Evolutionary conservation across 1,140 invertebrate species (phyloP).

Genomic region (Heliconius congener): DNA sequence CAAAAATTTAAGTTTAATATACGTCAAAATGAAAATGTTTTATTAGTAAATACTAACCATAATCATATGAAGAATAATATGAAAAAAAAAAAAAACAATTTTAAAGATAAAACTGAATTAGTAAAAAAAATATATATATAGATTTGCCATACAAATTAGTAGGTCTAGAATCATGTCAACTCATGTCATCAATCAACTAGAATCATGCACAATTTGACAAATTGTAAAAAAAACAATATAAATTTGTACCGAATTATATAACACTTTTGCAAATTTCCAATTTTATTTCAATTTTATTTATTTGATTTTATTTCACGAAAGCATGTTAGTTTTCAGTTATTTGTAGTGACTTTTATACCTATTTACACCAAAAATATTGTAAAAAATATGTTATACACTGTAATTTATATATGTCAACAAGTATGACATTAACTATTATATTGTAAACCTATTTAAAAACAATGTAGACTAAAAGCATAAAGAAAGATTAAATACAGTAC

Average conservation of each 20-base stretch:
- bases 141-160: neutral
- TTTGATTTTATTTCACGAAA: neutral
- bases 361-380: neutral
- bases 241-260: neutral
- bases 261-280: neutral
- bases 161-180: too few species aligned
- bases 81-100: neutral
- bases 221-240: neutral
- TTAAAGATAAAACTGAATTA: neutral
- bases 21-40: too few species aligned
- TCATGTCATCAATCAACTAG: neutral
- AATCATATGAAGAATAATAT: neutral
- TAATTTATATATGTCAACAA: neutral
- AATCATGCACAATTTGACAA: neutral
- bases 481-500: slow-evolving; percentile 43
- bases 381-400: neutral
- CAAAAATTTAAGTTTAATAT: too few species aligned
- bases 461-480: neutral
- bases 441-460: neutral
- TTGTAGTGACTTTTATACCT: neutral
- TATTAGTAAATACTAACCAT: neutral
- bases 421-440: neutral
- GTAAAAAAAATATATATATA: neutral
- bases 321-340: too few species aligned
- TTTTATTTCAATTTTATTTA: neutral